A percentile compares a stretch with the other conserved stretches of the same genome.
phyloP scores from a whole-genome alignment of 1,140 invertebrate genomes.

The Trachymyrmex septentrionalis region DNA sequence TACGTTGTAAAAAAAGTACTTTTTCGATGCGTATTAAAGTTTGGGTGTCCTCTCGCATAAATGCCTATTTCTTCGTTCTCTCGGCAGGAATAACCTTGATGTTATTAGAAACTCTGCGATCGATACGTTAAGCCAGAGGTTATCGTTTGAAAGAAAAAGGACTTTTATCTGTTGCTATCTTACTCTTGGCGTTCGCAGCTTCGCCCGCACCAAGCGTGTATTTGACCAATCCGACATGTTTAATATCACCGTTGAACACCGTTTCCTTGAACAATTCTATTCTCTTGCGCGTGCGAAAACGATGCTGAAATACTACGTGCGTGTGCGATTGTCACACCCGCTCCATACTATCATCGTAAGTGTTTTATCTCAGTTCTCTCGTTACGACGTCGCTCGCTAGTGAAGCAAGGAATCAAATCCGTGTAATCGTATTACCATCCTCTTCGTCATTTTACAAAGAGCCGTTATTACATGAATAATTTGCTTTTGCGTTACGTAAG shows the following conservation, averaged over 20 bases:
- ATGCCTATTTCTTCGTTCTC: constrained; percentile 39
- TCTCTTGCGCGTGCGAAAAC: background rate
- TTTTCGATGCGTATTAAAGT: constrained; percentile 20
- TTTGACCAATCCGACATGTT: background rate
- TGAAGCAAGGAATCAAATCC: constrained; percentile 48
- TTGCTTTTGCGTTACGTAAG: constrained; percentile 28
- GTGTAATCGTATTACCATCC: constrained; percentile 21
- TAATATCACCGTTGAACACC: background rate
- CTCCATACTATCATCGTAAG: constrained; percentile 52
- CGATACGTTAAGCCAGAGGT: background rate
- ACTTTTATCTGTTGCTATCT: constrained; percentile 3
- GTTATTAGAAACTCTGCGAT: constrained; percentile 46
- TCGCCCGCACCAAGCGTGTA: background rate
- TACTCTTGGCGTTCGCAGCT: background rate
- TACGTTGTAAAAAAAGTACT: background rate
- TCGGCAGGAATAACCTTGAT: constrained; percentile 7
- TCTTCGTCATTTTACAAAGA: background rate
- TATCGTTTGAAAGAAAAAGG: background rate
- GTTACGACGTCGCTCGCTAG: constrained; percentile 30
- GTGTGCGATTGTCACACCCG: constrained; percentile 53
- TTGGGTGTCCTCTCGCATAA: constrained; percentile 1
- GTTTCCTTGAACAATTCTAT: background rate
- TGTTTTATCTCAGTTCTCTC: constrained; percentile 60
- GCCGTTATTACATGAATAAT: constrained; percentile 43
- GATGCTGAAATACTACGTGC: background rate